phyloP scores from a whole-genome alignment of 2,113 vertebrate genomes.

The Oryzias celebensis region DNA sequence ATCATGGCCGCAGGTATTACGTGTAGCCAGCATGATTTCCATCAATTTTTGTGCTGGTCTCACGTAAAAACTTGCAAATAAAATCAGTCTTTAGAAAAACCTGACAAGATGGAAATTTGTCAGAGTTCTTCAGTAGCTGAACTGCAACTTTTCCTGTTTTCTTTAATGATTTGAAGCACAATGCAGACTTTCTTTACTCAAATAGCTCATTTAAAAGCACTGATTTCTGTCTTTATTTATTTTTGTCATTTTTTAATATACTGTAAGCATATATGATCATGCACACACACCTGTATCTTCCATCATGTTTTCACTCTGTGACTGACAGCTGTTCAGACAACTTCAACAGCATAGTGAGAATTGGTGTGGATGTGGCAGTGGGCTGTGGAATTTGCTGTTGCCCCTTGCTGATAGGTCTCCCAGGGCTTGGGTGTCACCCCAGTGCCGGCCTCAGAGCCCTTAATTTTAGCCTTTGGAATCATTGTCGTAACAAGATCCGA shows the following conservation, averaged over 20 bases:
- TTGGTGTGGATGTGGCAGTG: conserved; percentile 69
- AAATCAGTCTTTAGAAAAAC: too few species aligned
- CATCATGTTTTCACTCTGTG: conserved; percentile 53
- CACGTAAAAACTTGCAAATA: too few species aligned
- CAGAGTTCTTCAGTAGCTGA: too few species aligned
- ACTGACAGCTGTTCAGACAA: conserved; percentile 71
- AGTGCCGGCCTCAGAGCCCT: conserved; percentile 74
- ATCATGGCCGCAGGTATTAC: too few species aligned
- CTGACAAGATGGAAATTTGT: too few species aligned
- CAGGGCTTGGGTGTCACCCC: conserved; percentile 73
- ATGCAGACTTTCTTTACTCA: too few species aligned
- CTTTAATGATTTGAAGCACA: too few species aligned
- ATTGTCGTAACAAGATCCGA: conserved; percentile 74
- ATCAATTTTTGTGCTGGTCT: too few species aligned
- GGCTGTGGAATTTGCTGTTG: conserved; percentile 67
- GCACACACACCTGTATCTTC: conserved; percentile 34
- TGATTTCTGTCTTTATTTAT: conserved; percentile 1
- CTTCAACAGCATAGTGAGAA: conserved; percentile 60
- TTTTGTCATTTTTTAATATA: not conserved
- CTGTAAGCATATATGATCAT: conserved; percentile 48
- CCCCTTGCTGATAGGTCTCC: conserved; percentile 67
- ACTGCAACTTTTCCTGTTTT: too few species aligned
- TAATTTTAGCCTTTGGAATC: conserved; percentile 80
- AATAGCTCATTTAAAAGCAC: not conserved
- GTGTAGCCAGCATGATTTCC: too few species aligned